Base-by-base conservation (phyloP, 1,140 invertebrate species). In the Globodera rostochiensis region DNA sequence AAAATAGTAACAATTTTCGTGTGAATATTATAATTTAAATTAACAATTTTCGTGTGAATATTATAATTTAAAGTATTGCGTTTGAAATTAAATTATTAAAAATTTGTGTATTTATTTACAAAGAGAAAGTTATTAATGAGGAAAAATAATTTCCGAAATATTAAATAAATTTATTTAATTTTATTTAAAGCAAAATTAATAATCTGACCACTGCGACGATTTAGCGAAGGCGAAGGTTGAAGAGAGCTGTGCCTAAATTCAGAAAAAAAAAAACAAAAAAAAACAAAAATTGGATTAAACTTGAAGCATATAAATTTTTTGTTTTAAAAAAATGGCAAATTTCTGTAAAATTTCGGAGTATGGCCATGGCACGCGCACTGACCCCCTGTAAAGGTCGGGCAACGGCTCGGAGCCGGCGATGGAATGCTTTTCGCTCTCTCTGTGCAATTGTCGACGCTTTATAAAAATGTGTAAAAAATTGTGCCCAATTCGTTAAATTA, bases 381-480 rank as follows among this genome's bases (percentile, higher is more conserved):
- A 82, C 71, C 82, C 57, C 73, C 84, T 47, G 70, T 84, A 86
- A 74, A 84, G 86, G 57, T 84, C 84, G 25, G 84, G 83, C 57
- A 60, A 50, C 83, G 50, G 84, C 64, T 84, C 84, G 36, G 84
- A 86, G 45, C 86, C 84, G 21, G 83, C 83, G 4, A 84, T 86
- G n/a, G 84, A 84, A 9, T 85, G 84, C 64, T 84, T 84, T 67
- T 84, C 84, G 8, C 85, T 84, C 79, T 84, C 84, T 49, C 57
- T 80, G 64, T 84, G 84, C 50, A 84, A 66, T 36, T 86, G 57
- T 19, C 84, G 60, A 25, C 84, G 67, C 76, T 78, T 4, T 4
- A 71, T 3, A 71, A 60, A 60, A 36, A n/a, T 64, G 60, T n/a
- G 60, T 64, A n/a, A 64, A 64, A n/a, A 64, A 15, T 64, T 64